Percentiles rank a stretch among this genome's conserved stretches.
These are phyloP conservation scores for Pedetes capensis DNA, from an alignment of 2,113 vertebrate genomes.

Conservation along the genomic window DNA sequence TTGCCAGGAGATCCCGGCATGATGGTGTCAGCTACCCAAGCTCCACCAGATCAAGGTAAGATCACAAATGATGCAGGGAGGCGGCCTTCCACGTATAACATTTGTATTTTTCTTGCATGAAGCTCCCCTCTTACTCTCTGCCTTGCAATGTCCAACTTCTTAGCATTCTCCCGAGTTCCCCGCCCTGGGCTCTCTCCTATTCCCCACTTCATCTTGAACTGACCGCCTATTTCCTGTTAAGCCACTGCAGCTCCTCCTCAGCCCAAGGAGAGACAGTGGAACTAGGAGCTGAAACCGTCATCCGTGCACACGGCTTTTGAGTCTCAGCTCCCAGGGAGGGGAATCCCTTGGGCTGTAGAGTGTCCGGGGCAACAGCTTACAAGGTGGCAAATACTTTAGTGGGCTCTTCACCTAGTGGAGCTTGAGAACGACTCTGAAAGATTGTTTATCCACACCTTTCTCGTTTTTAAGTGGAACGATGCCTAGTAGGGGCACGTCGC, in stretches of 20 bases:
- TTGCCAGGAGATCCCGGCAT: background rate
- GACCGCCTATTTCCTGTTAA: background rate
- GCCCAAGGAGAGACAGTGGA: rapidly evolving
- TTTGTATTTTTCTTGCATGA: rapidly evolving
- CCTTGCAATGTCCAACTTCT: background rate
- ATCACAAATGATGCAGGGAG: rapidly evolving
- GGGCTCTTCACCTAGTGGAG: background rate
- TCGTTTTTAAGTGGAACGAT: background rate
- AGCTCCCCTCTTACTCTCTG: background rate
- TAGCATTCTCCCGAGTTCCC: background rate
- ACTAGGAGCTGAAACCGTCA: background rate
- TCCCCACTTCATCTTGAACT: background rate
- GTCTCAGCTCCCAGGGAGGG: background rate
- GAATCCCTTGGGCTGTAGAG: no score
- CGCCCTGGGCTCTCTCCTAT: background rate
- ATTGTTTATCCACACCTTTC: background rate
- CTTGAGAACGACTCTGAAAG: background rate
- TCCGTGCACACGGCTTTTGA: rapidly evolving
- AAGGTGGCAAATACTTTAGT: rapidly evolving
- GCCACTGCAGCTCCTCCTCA: background rate
- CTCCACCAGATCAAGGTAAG: background rate
- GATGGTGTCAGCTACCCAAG: background rate
- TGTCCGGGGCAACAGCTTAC: rapidly evolving
- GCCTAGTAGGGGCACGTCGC: background rate
- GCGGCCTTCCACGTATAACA: background rate